A percentile compares a stretch with the other conserved stretches of the same genome.
These are phyloP conservation scores for Catalaphyllia jardinei DNA, from an alignment of 64 coral and sea anemone genomes.

Conservation along the genomic window DNA sequence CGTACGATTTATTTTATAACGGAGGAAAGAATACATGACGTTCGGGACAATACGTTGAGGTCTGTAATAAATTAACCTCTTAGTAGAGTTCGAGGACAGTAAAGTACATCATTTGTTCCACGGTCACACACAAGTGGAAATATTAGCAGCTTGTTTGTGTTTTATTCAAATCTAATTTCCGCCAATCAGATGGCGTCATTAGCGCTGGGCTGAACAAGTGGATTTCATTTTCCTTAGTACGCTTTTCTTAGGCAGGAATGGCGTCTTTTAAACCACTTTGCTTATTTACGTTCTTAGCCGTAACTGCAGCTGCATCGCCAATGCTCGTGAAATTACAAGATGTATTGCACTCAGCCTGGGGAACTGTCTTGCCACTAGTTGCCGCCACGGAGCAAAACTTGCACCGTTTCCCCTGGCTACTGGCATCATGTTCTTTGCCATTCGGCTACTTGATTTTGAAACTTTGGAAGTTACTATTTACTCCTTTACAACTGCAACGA, in stretches of 20 bases:
- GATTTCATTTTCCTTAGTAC: too few relatives aligned
- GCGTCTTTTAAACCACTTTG: constrained; percentile 58
- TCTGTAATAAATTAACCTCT: too few relatives aligned
- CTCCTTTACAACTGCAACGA: constrained; percentile 47
- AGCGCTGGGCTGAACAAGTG: neutral
- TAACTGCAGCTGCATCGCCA: constrained; percentile 32
- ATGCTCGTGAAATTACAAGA: constrained; percentile 42
- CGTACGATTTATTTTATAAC: too few relatives aligned
- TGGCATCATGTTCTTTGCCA: constrained; percentile 4
- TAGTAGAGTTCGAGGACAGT: too few relatives aligned
- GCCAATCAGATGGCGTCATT: constrained; percentile 1
- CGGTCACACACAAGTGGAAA: too few relatives aligned
- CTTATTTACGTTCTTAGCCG: constrained; percentile 32
- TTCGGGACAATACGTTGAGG: too few relatives aligned
- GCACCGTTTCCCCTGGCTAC: neutral
- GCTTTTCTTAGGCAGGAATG: neutral
- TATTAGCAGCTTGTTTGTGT: too few relatives aligned
- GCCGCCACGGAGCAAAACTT: neutral
- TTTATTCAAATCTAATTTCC: neutral
- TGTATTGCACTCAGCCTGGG: constrained; percentile 1
- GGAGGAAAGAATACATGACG: too few relatives aligned
- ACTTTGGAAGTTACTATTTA: constrained; percentile 64
- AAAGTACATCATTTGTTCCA: too few relatives aligned
- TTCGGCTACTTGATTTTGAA: constrained; percentile 37
- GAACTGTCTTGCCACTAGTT: neutral